These are phyloP conservation scores for Trissoscelio sp. DNA, from an alignment of 2,888 invertebrate genomes.

Conservation along the genomic window DNA sequence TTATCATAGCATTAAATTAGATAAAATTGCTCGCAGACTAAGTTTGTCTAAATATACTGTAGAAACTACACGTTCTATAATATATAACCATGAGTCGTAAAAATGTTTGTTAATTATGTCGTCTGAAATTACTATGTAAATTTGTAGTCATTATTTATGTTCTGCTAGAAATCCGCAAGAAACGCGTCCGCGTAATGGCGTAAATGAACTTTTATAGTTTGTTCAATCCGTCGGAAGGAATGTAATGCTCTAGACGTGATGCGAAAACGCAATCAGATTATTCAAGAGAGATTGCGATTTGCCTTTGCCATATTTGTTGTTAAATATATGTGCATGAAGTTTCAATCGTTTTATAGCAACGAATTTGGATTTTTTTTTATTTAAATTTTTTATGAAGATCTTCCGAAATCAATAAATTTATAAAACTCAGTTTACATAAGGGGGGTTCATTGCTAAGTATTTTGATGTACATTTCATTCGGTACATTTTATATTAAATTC, in stretches of 20 bases:
- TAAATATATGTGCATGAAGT: slow-evolving; percentile 1
- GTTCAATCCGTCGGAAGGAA: slow-evolving; percentile 49
- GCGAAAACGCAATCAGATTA: slow-evolving; percentile 44
- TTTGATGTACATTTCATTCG: too few relatives aligned
- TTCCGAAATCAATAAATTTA: too few relatives aligned
- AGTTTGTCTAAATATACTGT: slow-evolving; percentile 19
- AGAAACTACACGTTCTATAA: slow-evolving; percentile 20
- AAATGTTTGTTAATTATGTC: slow-evolving; percentile 52
- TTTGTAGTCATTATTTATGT: slow-evolving; percentile 54
- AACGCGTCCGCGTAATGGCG: slow-evolving; percentile 49
- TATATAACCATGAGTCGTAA: slow-evolving; percentile 18
- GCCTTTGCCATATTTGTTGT: slow-evolving; percentile 14
- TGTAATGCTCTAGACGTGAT: slow-evolving; percentile 44
- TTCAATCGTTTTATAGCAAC: too few relatives aligned
- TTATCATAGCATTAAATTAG: slow-evolving; percentile 1
- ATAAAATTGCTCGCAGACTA: slow-evolving; percentile 16
- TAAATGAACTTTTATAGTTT: slow-evolving; percentile 58
- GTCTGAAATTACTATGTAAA: slow-evolving; percentile 56
- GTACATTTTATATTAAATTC: too few relatives aligned
- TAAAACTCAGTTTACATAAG: too few relatives aligned
- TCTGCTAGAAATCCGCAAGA: slow-evolving; percentile 47
- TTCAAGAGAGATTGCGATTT: slow-evolving; percentile 16
- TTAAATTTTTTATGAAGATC: too few relatives aligned
- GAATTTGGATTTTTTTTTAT: too few relatives aligned
- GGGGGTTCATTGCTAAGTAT: too few relatives aligned